Percentiles rank a stretch among this genome's conserved stretches.
phyloP scores from a whole-genome alignment of 2,888 invertebrate genomes.

The Clostera curtula region DNA sequence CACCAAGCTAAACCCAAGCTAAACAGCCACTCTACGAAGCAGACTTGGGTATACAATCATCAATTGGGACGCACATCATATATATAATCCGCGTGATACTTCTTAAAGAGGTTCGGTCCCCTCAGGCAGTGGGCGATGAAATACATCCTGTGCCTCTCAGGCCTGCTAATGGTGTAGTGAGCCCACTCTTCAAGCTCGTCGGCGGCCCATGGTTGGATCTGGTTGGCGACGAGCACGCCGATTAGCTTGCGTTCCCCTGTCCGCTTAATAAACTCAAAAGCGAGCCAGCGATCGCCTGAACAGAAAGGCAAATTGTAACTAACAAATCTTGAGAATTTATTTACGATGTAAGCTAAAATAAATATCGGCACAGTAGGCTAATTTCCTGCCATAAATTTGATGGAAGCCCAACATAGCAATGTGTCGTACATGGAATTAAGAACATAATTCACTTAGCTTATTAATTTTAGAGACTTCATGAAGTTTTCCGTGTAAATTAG shows the following conservation, averaged over 20 bases:
- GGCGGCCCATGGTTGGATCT: conserved; percentile 66
- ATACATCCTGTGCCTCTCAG: conserved; percentile 60
- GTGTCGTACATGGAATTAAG: too few relatives aligned
- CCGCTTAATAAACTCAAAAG: conserved; percentile 42
- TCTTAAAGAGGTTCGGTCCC: conserved; percentile 58
- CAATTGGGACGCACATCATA: conserved; percentile 57
- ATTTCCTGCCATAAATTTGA: too few relatives aligned
- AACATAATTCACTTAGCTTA: too few relatives aligned
- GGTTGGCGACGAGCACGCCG: conserved; percentile 63
- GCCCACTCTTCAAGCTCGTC: conserved; percentile 70
- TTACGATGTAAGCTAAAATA: too few relatives aligned
- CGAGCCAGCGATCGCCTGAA: conserved; percentile 46
- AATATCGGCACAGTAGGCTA: too few relatives aligned
- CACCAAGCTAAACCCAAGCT: too few relatives aligned
- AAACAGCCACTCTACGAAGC: too few relatives aligned
- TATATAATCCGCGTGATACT: conserved; percentile 54
- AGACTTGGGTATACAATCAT: neutral
- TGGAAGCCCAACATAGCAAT: too few relatives aligned
- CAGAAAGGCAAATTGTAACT: neutral
- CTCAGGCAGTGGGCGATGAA: conserved; percentile 68
- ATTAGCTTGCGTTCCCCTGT: conserved; percentile 53
- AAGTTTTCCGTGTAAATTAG: too few relatives aligned
- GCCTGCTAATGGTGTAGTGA: conserved; percentile 44
- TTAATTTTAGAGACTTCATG: too few relatives aligned
- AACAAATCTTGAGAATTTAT: too few relatives aligned